These are phyloP conservation scores for Astyanax mexicanus DNA, from an alignment of 2,797 vertebrate species.

Conservation along the genomic window DNA sequence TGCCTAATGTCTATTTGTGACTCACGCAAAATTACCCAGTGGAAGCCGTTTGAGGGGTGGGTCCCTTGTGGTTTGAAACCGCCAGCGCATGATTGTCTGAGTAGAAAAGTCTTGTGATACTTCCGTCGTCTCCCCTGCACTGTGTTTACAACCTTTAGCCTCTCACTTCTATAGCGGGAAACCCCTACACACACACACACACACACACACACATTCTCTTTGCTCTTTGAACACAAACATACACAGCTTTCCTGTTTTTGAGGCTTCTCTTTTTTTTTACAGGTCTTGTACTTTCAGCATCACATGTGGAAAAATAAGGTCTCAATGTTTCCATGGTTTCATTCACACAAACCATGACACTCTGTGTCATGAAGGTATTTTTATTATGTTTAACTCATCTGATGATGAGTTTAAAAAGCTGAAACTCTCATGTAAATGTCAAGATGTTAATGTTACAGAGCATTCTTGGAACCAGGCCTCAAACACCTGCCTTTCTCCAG, in stretches of 20 bases:
- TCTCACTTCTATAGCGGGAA: slow-evolving; percentile 42
- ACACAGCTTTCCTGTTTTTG: slow-evolving; percentile 18
- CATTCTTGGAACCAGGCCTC: too few relatives aligned
- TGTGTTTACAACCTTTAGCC: neutral
- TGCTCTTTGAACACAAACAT: slow-evolving; percentile 8
- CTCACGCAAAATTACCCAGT: neutral
- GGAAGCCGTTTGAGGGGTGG: neutral
- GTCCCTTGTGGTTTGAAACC: slow-evolving; percentile 7
- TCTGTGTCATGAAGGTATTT: neutral
- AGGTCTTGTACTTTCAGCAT: slow-evolving; percentile 20
- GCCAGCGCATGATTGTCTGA: slow-evolving; percentile 10
- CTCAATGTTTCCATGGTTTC: slow-evolving; percentile 29
- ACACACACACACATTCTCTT: slow-evolving; percentile 3
- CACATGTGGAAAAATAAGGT: slow-evolving; percentile 34
- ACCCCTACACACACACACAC: slow-evolving; percentile 8
- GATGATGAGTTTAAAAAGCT: neutral
- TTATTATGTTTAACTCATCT: neutral
- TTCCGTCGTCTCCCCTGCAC: slow-evolving; percentile 2
- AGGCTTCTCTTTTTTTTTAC: neutral
- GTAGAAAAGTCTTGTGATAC: slow-evolving; percentile 14
- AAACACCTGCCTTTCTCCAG: too few relatives aligned
- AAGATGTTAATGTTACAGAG: too few relatives aligned
- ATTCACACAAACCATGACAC: slow-evolving; percentile 10
- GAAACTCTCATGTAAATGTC: too few relatives aligned
- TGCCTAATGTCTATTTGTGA: neutral